Evolutionary conservation across 2,113 vertebrate genomes (phyloP), one percentile per base, ranked within the genome.

Genomic region (Chiloscyllium plagiosum): DNA sequence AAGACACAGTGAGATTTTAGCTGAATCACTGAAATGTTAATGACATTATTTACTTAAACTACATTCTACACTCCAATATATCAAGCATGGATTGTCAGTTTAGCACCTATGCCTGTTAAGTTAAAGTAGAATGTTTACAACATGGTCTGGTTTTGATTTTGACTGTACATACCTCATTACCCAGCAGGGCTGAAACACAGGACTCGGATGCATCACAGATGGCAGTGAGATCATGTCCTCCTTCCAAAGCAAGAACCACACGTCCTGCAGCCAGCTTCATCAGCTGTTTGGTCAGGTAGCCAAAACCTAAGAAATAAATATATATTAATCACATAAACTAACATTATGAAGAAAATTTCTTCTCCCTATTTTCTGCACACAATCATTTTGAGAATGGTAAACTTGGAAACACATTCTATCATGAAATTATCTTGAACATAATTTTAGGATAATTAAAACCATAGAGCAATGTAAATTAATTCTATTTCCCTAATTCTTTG

Each of bases 201-300:
- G 98, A 97, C 97, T 98, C 98, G 0, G 98, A 98, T 95, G 98
- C 98, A 89, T 98, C 98, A 29, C 98, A 98, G 97, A 99, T 99
- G 97, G 98, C 98, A 1, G 98, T 99, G 96, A 99, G 97, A 97
- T 98, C 98, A 0, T 99, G 98, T 61, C 98, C 98, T 96, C 98
- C 98, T 96, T 99, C 98, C 96, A 98, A 97, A 0, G 98, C 98
- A 97, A 98, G 96, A 96, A 98, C 98, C 96, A 98, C 98, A 13
- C 98, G 98, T 26, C 98, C 98, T 2, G 97, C 98, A 0, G 98
- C 98, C 97, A 98, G 96, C 89, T 97, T 98, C 98, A 98, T 98
- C 97, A 98, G 97, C 97, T 98, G 98, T 97, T 98, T 98, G 89
- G 98, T 98, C 95, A 98, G 96, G 97, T 98, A 98, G 78, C 98